A percentile compares a stretch with the other conserved stretches of the same genome.
These are phyloP conservation scores for Hemicrepidius hirtus DNA, from an alignment of 2,888 invertebrate species.

Conservation along the genomic window DNA sequence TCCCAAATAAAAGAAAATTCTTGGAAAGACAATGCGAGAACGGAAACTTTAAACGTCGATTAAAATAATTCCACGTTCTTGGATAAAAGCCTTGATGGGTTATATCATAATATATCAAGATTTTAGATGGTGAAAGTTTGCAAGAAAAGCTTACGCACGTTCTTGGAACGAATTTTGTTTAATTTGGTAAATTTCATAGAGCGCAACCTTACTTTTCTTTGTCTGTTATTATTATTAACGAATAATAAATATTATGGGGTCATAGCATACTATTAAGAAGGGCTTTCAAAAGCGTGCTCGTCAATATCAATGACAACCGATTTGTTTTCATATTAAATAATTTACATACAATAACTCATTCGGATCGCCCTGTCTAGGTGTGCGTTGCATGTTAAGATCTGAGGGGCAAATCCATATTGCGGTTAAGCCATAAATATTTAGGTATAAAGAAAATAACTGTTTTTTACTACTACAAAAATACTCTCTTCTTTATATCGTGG, in stretches of 20 bases:
- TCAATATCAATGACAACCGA: slow-evolving; percentile 47
- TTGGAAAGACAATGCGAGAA: slow-evolving; percentile 20
- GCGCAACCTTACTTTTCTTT: background rate
- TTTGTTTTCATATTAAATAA: slow-evolving; percentile 51
- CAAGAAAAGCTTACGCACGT: background rate
- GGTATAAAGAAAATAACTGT: slow-evolving; percentile 42
- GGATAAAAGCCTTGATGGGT: slow-evolving; percentile 28
- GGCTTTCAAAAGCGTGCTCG: slow-evolving; percentile 32
- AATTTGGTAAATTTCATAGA: no score
- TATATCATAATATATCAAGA: background rate
- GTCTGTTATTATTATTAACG: background rate
- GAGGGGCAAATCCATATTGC: slow-evolving; percentile 55
- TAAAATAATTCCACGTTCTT: slow-evolving; percentile 37
- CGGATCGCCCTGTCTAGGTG: slow-evolving; percentile 48
- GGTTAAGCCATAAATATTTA: slow-evolving; percentile 47
- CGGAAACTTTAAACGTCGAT: slow-evolving; percentile 44
- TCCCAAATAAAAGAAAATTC: slow-evolving; percentile 24
- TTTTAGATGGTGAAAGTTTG: slow-evolving; percentile 13
- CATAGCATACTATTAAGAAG: slow-evolving; percentile 17
- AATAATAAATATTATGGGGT: slow-evolving; percentile 5
- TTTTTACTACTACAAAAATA: slow-evolving; percentile 26
- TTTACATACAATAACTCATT: slow-evolving; percentile 57
- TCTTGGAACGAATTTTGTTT: no score
- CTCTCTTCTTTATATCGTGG: background rate
- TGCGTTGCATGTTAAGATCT: slow-evolving; percentile 51